Evolutionary conservation across 2,797 vertebrate genomes (phyloP).

Genomic region (Sebastolobus alascanus): DNA sequence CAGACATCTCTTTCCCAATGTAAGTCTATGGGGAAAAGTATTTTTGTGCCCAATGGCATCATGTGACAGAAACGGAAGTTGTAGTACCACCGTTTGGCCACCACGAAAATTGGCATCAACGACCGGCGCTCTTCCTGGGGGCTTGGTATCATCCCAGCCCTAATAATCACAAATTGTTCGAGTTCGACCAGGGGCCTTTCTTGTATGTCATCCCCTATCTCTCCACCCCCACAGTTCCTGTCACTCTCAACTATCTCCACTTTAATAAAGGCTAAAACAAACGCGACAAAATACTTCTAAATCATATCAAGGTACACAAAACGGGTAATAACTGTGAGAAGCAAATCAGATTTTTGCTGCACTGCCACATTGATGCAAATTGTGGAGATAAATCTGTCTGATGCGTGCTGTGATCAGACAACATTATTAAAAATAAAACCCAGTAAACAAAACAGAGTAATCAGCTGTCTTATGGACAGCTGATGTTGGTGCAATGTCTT

Average conservation of each 20-base stretch:
- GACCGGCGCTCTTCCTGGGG: too few relatives aligned
- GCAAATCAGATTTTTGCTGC: conserved; percentile 1
- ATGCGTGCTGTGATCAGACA: conserved; percentile 32
- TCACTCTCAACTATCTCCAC: not conserved
- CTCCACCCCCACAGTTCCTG: not conserved
- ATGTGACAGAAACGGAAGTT: too few relatives aligned
- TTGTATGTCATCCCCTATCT: not conserved
- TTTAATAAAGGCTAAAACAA: not conserved
- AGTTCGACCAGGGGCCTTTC: not conserved
- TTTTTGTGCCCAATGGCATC: too few relatives aligned
- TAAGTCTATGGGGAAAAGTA: too few relatives aligned
- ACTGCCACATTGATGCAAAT: conserved; percentile 9
- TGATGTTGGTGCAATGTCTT: conserved; percentile 22
- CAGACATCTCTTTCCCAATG: too few relatives aligned
- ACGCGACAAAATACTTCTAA: not conserved
- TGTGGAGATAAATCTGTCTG: conserved; percentile 23
- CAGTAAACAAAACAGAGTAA: conserved; percentile 19
- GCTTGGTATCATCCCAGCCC: too few relatives aligned
- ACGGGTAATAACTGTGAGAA: not conserved
- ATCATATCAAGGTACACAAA: not conserved
- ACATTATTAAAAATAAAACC: conserved; percentile 51
- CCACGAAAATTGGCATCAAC: too few relatives aligned
- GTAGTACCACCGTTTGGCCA: too few relatives aligned
- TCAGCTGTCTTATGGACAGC: conserved; percentile 34
- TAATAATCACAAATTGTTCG: not conserved